Conservation (phyloP, 2,113 vertebrate genomes). For the Gorsachius goisagi region DNA sequence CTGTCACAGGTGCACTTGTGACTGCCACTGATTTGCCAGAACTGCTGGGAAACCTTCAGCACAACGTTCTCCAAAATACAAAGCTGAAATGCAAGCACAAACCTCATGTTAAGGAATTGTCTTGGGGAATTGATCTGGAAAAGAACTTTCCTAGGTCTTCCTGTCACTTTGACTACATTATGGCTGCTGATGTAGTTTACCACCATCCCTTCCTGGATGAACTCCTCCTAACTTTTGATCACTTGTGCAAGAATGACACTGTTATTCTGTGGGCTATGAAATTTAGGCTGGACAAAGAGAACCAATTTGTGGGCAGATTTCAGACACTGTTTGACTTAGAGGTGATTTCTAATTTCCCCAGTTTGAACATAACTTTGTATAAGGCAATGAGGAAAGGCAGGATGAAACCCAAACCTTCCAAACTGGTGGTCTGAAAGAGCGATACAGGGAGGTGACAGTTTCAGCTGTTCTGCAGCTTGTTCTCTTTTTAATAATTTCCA, state of each 20-base stretch:
- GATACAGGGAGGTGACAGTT: neutral
- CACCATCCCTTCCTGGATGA: conserved; percentile 87
- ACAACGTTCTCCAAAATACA: conserved; percentile 87
- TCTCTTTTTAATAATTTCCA: neutral
- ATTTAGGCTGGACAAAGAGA: conserved; percentile 88
- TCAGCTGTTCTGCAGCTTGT: neutral
- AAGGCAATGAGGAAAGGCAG: conserved; percentile 80
- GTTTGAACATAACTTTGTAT: conserved; percentile 89
- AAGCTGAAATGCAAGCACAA: conserved; percentile 82
- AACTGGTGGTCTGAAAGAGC: neutral
- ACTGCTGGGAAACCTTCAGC: conserved; percentile 88
- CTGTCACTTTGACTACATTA: conserved; percentile 86
- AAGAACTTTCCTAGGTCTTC: conserved; percentile 82
- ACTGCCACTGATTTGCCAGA: conserved; percentile 92
- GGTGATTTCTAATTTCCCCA: conserved; percentile 86
- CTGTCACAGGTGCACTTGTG: conserved; percentile 85
- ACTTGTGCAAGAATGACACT: conserved; percentile 87
- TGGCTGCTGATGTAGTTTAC: conserved; percentile 96
- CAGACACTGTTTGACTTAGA: conserved; percentile 83
- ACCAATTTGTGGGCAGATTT: conserved; percentile 87
- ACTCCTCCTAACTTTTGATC: conserved; percentile 89
- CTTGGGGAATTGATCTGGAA: conserved; percentile 87
- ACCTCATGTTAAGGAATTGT: conserved; percentile 85
- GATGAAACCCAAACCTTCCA: conserved; percentile 3
- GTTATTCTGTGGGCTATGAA: conserved; percentile 94